A percentile compares a stretch with the other conserved stretches of the same genome.
Conservation (phyloP, 2,113 vertebrate species). For the Tragelaphus buxtoni region DNA sequence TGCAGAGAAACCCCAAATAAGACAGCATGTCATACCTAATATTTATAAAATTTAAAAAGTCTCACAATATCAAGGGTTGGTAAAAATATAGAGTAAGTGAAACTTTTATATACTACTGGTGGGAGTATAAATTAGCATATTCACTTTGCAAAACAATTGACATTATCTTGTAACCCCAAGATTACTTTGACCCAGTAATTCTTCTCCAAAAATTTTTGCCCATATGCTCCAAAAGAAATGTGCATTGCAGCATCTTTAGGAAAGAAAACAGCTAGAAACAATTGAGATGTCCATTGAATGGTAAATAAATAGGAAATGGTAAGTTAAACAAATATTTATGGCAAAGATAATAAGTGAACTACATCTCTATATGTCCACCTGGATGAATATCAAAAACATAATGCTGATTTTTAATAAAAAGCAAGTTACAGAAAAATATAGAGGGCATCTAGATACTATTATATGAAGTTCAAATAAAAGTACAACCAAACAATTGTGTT, state of each 20-base stretch:
- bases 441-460: background rate
- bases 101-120: background rate
- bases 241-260: background rate
- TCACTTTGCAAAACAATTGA: background rate
- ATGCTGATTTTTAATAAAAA: background rate
- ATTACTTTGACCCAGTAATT: background rate
- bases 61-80: background rate
- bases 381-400: background rate
- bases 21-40: background rate
- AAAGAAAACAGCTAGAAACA: background rate
- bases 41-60: background rate
- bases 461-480: background rate
- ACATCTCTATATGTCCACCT: background rate
- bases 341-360: background rate
- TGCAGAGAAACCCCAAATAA: background rate
- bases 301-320: background rate
- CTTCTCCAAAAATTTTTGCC: background rate
- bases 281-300: background rate
- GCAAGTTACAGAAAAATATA: background rate
- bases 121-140: background rate
- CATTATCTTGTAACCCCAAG: background rate
- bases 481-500: background rate
- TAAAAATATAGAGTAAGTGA: background rate
- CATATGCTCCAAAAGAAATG: background rate
- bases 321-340: background rate